Conservation (phyloP, 2,797 vertebrate genomes). For the Mus caroli region DNA sequence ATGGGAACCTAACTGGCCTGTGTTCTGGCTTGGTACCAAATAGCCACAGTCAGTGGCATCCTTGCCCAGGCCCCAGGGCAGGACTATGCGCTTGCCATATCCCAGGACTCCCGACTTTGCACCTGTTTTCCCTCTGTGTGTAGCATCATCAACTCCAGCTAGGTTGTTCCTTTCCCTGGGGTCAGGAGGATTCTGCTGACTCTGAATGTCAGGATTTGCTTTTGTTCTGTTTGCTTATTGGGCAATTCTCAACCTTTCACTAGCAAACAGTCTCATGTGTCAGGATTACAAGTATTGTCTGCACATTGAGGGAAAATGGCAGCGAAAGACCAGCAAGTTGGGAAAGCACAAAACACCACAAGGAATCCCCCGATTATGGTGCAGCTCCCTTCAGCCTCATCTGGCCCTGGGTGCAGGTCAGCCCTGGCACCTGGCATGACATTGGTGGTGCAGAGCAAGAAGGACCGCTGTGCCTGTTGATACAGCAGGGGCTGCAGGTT, state of each 20-base stretch:
- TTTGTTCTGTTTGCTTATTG: background rate
- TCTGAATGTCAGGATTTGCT: background rate
- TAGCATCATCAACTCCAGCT: background rate
- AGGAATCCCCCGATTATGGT: background rate
- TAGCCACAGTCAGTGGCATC: background rate
- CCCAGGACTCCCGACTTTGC: background rate
- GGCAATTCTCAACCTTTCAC: background rate
- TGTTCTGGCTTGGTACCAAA: too few species aligned
- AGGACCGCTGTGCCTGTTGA: background rate
- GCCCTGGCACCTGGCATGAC: background rate
- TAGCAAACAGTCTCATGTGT: background rate
- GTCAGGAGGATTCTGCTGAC: background rate
- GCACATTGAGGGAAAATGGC: background rate
- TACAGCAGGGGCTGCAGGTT: background rate
- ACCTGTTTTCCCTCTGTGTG: background rate
- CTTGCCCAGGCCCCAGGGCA: background rate
- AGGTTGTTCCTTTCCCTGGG: background rate
- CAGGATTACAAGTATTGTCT: background rate
- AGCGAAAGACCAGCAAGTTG: fast-evolving
- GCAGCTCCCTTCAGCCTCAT: background rate
- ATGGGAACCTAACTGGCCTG: background rate
- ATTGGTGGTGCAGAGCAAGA: fast-evolving
- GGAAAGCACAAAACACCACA: fast-evolving
- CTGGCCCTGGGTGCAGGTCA: background rate
- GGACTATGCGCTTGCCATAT: background rate